phyloP scores from a whole-genome alignment of 2,113 vertebrate species.

The Microtus pennsylvanicus region DNA sequence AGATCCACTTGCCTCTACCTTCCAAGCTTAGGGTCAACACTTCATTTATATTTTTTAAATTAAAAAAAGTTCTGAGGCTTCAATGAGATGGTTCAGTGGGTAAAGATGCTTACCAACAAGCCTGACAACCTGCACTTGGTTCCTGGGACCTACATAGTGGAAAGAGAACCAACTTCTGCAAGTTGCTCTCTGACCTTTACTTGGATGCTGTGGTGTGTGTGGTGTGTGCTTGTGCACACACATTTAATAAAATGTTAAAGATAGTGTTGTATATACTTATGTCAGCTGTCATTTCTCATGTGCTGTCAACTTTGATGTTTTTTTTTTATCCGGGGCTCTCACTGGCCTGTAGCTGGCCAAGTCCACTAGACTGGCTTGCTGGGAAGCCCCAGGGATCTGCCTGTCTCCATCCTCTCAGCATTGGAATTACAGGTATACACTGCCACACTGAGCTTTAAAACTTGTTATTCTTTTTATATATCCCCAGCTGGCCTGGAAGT shows the following conservation, averaged over 20 bases:
- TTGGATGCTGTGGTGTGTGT: background rate
- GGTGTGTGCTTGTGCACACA: background rate
- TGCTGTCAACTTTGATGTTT: too few relatives aligned
- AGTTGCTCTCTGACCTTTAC: background rate
- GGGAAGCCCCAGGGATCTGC: background rate
- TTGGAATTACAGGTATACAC: background rate
- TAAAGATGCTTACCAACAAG: background rate
- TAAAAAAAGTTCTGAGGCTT: background rate
- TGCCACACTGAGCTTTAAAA: background rate
- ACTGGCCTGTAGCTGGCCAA: background rate
- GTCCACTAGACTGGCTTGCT: background rate
- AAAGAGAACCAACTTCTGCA: background rate
- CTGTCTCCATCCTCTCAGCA: background rate
- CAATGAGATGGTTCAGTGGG: background rate
- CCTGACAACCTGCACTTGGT: background rate
- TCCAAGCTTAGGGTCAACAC: background rate
- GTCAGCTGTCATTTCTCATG: background rate
- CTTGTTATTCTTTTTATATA: background rate
- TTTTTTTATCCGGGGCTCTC: background rate
- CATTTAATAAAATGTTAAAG: background rate
- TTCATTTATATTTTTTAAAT: background rate
- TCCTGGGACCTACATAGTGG: background rate
- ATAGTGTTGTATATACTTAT: background rate
- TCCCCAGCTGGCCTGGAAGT: background rate
- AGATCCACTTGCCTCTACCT: background rate